Base-by-base conservation (phyloP, 1,140 invertebrate genomes). In the Bombus sylvicola region DNA sequence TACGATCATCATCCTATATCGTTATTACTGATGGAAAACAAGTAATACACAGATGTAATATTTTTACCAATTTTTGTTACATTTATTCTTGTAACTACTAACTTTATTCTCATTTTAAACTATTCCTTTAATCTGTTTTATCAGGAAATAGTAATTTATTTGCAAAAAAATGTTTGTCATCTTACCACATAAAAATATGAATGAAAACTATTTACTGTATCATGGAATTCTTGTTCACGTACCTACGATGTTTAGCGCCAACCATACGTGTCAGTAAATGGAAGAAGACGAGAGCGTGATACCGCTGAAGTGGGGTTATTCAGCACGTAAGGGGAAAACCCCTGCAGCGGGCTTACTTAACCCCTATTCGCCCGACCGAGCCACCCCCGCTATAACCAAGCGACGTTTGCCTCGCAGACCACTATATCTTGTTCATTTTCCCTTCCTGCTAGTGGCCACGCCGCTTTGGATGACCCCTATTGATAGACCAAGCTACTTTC, bases 351-450 rank as follows among this genome's bases (percentile, higher is more conserved):
- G 53, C 53, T 47, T 71, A 81, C 71, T 80, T 47, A 71, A 80
- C 34, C 43, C 43, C 43, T 2, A 15, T 78, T 39, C 28, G 18
- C 76, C 28, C 57, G 18, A 79, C 31, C 10, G 8, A 47, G 22
- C 31, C 25, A 80, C 41, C 78, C 15, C 31, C 25, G 31, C 28
- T 53, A 80, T 47, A 43, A 53, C 64, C 41, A 31, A 68, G 41
- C 31, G 37, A 79, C 62, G 77, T 68, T 79, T 66, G 41, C 18
- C 47, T 69, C 64, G 18, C 13, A 37, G 34, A 69, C 13, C 25
- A 39, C 34, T 69, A 47, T 80, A 53, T 69, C 34, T 69, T 53
- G 31, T 80, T 69, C 43, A n/a, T 69, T 69, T 69, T 80, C 43
- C 9, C 43, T 80, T 47, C 43, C 43, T 31, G 8, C 8, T 47